Percentiles rank a stretch among this genome's conserved stretches.
Conservation (phyloP, 37 sponge, comb jelly and placozoan genomes). For the Aplysina aerophoba region DNA sequence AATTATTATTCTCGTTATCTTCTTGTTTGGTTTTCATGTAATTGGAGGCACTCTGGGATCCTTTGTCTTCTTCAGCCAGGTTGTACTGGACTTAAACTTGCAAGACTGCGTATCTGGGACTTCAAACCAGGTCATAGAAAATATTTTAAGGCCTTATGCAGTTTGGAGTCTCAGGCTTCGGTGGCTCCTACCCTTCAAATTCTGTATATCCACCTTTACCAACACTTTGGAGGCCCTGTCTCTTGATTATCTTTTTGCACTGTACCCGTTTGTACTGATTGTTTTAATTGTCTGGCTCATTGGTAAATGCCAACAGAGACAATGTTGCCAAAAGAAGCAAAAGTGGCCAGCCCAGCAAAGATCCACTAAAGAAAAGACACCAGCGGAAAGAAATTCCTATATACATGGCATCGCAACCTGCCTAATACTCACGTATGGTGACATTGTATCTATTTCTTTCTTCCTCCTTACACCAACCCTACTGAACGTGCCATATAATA, state of each 20-base stretch:
- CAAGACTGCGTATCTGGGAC: neutral
- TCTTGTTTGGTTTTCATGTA: neutral
- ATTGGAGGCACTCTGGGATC: neutral
- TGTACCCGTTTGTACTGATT: conserved; percentile 47
- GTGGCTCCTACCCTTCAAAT: neutral
- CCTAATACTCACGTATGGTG: conserved; percentile 11
- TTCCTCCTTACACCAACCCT: neutral
- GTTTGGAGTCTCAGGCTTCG: neutral
- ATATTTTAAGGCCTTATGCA: neutral
- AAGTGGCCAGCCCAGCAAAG: neutral
- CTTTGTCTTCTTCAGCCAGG: conserved; percentile 23
- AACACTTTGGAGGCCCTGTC: conserved; percentile 29
- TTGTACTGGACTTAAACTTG: neutral
- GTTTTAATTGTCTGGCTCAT: neutral
- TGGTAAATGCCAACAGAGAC: neutral
- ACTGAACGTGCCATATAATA: neutral
- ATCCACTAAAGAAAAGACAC: neutral
- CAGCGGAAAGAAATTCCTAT: neutral
- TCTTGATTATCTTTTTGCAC: conserved; percentile 47
- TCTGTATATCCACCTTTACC: conserved; percentile 36
- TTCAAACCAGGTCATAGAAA: neutral
- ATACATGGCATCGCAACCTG: conserved; percentile 11
- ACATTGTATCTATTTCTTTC: neutral
- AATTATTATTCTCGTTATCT: neutral
- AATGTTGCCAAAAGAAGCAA: neutral